A percentile compares a stretch with the other conserved stretches of the same genome.
Evolutionary conservation across 2,797 vertebrate species (phyloP).

Genomic region (Hippoglossus hippoglossus): DNA sequence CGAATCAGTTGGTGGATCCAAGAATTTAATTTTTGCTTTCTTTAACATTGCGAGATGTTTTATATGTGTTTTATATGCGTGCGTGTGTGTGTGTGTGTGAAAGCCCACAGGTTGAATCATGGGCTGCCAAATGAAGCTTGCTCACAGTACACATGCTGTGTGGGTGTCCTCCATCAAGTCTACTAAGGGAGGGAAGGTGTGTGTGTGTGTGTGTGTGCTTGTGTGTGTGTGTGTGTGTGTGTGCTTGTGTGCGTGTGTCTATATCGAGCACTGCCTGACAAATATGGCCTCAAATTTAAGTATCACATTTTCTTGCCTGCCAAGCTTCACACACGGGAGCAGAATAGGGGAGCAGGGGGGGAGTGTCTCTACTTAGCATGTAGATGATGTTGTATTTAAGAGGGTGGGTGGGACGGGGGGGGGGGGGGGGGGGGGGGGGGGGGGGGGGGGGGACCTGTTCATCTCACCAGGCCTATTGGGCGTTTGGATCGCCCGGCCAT

Average conservation of each 20-base stretch:
- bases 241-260: conserved; percentile 25
- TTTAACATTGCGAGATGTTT: too few relatives aligned
- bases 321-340: conserved; percentile 2
- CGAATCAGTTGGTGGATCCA: too few relatives aligned
- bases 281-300: conserved; percentile 38
- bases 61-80: conserved; percentile 35
- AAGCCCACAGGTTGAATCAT: conserved; percentile 78
- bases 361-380: conserved; percentile 25
- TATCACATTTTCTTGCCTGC: conserved; percentile 41
- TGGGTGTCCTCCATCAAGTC: conserved; percentile 74
- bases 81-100: conserved; percentile 39
- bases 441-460: conserved; percentile 39
- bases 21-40: too few relatives aligned
- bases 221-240: conserved; percentile 11
- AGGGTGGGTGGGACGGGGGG: not conserved
- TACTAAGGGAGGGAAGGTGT: conserved; percentile 37
- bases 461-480: conserved; percentile 6
- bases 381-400: conserved; percentile 19
- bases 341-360: conserved; percentile 29
- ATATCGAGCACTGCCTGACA: conserved; percentile 39
- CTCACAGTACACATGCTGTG: conserved; percentile 78
- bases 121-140: conserved; percentile 56
- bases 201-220: conserved; percentile 26
- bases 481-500: conserved; percentile 6
- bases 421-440: conserved; percentile 24